Conservation (phyloP, 2,113 vertebrate genomes). For the Lophochroa leadbeateri region DNA sequence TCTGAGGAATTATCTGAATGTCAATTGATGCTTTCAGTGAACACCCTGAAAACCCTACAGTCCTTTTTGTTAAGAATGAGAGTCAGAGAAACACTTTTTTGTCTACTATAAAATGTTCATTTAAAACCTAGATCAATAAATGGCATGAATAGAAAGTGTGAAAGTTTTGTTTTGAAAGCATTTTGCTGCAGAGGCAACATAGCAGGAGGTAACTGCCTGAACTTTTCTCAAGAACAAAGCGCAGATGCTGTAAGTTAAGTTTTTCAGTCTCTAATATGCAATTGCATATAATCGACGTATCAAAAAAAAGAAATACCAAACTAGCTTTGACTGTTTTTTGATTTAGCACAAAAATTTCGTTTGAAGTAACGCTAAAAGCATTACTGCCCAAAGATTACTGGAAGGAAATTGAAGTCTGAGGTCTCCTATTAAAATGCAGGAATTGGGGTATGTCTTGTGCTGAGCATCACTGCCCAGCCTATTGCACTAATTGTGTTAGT, state of each 20-base stretch:
- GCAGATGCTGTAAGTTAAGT: not conserved
- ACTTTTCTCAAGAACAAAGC: not conserved
- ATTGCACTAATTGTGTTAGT: not conserved
- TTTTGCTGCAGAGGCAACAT: not conserved
- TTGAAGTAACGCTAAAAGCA: not conserved
- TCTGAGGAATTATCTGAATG: not conserved
- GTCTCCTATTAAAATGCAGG: not conserved
- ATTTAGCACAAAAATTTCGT: not conserved
- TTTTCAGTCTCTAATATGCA: fast-evolving
- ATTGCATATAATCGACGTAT: not conserved
- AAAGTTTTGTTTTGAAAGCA: not conserved
- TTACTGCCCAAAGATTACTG: not conserved
- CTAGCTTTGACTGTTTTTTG: not conserved
- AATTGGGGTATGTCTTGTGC: not conserved
- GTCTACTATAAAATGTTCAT: not conserved
- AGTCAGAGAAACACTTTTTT: not conserved
- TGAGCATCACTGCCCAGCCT: not conserved
- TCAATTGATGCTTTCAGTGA: not conserved
- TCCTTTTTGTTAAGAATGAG: not conserved
- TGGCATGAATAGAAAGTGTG: not conserved
- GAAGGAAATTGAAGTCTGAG: not conserved
- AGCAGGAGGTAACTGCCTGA: not conserved
- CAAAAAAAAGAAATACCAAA: not conserved
- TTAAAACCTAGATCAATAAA: not conserved
- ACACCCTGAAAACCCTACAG: not conserved